phyloP scores from a whole-genome alignment of 2,888 invertebrate species.

The Acheta domesticus region DNA sequence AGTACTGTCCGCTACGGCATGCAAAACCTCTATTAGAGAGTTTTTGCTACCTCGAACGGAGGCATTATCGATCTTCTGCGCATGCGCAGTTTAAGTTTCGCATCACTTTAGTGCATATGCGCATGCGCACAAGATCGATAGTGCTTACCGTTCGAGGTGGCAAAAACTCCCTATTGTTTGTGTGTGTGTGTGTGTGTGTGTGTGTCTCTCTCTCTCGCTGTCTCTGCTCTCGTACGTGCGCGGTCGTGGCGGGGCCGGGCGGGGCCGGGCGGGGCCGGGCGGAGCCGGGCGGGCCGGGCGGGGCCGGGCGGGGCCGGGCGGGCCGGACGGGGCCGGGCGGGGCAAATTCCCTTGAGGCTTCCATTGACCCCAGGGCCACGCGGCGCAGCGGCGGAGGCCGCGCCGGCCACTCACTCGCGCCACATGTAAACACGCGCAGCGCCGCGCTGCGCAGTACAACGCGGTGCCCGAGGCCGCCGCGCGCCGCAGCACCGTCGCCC shows the following conservation, averaged over 20 bases:
- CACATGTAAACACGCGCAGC: background rate
- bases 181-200: too few species aligned
- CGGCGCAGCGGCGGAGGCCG: background rate
- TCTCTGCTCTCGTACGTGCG: background rate
- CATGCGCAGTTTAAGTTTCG: too few species aligned
- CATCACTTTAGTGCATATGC: too few species aligned
- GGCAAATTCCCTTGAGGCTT: background rate
- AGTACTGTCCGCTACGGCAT: too few species aligned
- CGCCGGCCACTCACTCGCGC: background rate
- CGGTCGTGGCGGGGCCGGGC: too few species aligned
- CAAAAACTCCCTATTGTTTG: background rate
- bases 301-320: too few species aligned
- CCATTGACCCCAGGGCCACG: slow-evolving; percentile 3
- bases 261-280: too few species aligned
- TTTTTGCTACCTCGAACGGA: too few species aligned
- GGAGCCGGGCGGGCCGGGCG: background rate
- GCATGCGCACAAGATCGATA: background rate
- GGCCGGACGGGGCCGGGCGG: background rate
- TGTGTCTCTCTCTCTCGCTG: background rate
- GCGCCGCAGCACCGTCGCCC: background rate
- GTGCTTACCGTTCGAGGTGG: too few species aligned
- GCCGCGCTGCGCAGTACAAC: background rate
- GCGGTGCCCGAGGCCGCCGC: background rate
- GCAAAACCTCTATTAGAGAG: too few species aligned
- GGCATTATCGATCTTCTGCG: too few species aligned